Base-by-base conservation (phyloP, 2,113 vertebrate species). In the Neoarius graeffei region DNA sequence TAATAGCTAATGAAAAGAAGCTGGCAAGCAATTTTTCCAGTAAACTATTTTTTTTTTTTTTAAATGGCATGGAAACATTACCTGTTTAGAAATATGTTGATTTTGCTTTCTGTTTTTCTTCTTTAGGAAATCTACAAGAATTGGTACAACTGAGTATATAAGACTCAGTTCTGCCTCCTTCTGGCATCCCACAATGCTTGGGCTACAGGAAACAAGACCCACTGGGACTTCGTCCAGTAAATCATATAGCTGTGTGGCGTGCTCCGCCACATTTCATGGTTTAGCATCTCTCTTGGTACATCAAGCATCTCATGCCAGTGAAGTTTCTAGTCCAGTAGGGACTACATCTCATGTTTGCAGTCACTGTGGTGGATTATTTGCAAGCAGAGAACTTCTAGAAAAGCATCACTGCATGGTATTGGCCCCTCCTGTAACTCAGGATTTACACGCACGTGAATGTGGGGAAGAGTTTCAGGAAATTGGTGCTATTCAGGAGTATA, bases 261-360 rank as follows among this genome's bases (percentile, higher is more conserved):
- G 95, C 86, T 94, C 94, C 27, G 94, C 94, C 59, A 94, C 94
- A 9, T 96, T 96, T 91, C 91, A 82, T 27, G 94, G 92, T 87
- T 90, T 96, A 90, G 90, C 95, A 9, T 94, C 95, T 11, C 91
- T 96, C 88, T 90, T 96, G 1, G 95, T 95, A 25, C 95, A 96
- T 89, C 95, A 96, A 86, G 84, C 91, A 5, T 85, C 91, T 74
- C 92, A 93, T 83, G 90, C 91, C 27, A 85, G 42, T 84, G 89
- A 92, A 57, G 59, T 88, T 56, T 87, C 87, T 42, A 67, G 56
- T 69, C 83, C 83, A 56, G 30, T 57, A 91, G 94, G 66, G 90
- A 88, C 62, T 91, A 92, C 67, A 8, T 50, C 56, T 80, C 59
- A 71, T 80, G 27, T 27, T 90, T 91, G 89, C 92, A 89, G 84